A percentile compares a stretch with the other conserved stretches of the same genome.
Conservation (phyloP, 2,888 invertebrate species). For the Strigamia crassipes region DNA sequence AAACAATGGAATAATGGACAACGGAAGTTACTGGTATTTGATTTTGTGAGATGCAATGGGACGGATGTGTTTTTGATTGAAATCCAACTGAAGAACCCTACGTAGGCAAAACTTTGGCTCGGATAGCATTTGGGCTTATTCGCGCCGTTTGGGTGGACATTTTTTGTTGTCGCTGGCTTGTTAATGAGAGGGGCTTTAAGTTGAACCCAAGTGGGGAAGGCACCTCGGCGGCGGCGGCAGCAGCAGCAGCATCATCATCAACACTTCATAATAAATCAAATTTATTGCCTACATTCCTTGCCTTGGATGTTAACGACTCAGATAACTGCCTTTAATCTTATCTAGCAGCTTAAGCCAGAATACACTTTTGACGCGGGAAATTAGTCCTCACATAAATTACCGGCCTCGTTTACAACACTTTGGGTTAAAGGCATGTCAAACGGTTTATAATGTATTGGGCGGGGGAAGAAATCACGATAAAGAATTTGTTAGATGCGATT, state of each 20-base stretch:
- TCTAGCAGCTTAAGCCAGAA: slow-evolving; percentile 25
- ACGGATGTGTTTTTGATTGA: too few species aligned
- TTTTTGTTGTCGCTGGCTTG: background rate
- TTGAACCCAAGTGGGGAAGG: background rate
- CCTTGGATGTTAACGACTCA: slow-evolving; percentile 26
- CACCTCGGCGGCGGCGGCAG: background rate
- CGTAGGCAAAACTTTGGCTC: too few species aligned
- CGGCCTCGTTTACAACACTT: background rate
- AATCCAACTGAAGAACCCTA: too few species aligned
- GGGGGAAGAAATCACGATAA: background rate
- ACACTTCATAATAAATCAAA: slow-evolving; percentile 26
- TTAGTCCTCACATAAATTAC: slow-evolving; percentile 15
- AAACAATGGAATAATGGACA: too few species aligned
- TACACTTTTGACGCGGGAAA: slow-evolving; percentile 31
- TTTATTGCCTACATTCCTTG: slow-evolving; percentile 22
- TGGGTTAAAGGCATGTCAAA: background rate
- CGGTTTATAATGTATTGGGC: background rate
- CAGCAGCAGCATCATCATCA: background rate
- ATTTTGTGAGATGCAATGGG: too few species aligned
- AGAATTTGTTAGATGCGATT: too few species aligned
- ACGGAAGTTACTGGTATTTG: too few species aligned
- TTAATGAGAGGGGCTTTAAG: too few species aligned
- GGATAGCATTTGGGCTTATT: too few species aligned
- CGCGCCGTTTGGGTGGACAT: too few species aligned
- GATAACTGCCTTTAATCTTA: slow-evolving; percentile 34